phyloP scores from a whole-genome alignment of 2,113 vertebrate species.

The Aptenodytes forsteri region DNA sequence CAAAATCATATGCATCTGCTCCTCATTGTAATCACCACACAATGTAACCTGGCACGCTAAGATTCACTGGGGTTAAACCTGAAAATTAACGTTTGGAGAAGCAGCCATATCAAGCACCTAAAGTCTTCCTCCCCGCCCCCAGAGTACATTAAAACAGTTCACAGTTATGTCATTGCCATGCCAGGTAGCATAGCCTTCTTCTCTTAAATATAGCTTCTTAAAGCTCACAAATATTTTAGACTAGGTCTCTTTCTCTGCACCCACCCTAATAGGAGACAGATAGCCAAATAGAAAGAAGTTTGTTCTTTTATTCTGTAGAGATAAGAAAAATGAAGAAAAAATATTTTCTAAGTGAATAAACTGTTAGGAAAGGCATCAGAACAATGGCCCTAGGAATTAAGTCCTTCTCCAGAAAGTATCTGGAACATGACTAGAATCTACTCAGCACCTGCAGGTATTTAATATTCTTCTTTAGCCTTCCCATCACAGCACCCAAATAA shows the following conservation, averaged over 20 bases:
- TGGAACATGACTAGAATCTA: not conserved
- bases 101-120: not conserved
- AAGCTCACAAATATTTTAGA: not conserved
- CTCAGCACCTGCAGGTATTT: not conserved
- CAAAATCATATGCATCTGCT: too few relatives aligned
- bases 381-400: not conserved
- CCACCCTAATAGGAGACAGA: not conserved
- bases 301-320: not conserved
- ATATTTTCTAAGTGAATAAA: not conserved
- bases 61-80: not conserved
- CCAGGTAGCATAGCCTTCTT: not conserved
- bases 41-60: too few relatives aligned
- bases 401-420: not conserved
- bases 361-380: not conserved
- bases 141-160: not conserved
- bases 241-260: not conserved
- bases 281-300: fast-evolving
- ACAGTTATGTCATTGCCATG: not conserved
- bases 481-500: not conserved
- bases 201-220: not conserved
- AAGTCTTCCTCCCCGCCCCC: not conserved
- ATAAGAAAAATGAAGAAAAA: not conserved
- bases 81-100: not conserved
- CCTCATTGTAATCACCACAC: not conserved
- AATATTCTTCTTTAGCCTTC: not conserved